These are phyloP conservation scores for Adineta ricciae DNA, from an alignment of 2,888 invertebrate species.

Conservation along the genomic window DNA sequence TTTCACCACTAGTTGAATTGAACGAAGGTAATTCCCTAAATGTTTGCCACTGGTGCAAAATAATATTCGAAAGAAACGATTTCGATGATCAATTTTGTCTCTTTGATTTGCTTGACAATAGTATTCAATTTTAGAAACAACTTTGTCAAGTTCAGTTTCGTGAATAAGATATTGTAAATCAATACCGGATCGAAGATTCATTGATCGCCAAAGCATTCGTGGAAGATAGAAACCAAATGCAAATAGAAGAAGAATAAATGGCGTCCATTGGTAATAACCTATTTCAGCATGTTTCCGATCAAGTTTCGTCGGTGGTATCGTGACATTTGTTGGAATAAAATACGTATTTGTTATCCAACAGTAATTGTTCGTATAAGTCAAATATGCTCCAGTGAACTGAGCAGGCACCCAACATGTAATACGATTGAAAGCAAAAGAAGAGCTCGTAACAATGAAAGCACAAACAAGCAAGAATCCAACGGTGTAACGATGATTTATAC, in stretches of 20 bases:
- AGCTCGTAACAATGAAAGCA: background rate
- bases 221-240: conserved; percentile 31
- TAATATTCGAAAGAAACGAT: conserved; percentile 20
- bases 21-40: conserved; percentile 39
- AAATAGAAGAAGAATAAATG: conserved; percentile 30
- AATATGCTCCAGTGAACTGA: conserved; percentile 29
- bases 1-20: conserved; percentile 42
- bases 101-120: conserved; percentile 7
- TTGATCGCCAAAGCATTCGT: conserved; percentile 33
- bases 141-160: background rate
- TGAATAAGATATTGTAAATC: conserved; percentile 28
- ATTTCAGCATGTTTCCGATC: conserved; percentile 4
- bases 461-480: conserved; percentile 20
- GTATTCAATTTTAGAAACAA: conserved; percentile 12
- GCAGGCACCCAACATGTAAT: conserved; percentile 28
- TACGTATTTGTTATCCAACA: conserved; percentile 33
- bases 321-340: conserved; percentile 23
- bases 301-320: conserved; percentile 24
- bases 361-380: conserved; percentile 27
- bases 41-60: conserved; percentile 6
- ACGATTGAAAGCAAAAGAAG: background rate
- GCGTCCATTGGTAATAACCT: conserved; percentile 34
- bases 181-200: conserved; percentile 30
- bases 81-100: background rate
- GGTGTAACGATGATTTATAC: conserved; percentile 31